Conservation (phyloP, 2,888 invertebrate genomes). For the Argyresthia albistria region DNA sequence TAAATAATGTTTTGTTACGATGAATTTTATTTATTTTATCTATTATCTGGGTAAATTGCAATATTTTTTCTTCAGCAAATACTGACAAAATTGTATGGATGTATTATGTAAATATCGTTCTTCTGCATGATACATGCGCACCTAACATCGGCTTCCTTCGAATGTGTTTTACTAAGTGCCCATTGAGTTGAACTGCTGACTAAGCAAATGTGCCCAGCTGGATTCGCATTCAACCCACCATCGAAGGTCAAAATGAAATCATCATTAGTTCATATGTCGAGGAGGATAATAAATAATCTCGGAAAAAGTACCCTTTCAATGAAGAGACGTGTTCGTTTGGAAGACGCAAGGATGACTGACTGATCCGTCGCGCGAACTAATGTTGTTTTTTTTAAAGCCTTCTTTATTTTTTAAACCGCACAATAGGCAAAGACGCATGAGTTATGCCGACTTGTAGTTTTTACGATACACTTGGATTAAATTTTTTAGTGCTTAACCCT, state of each 20-base stretch:
- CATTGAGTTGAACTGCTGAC: slow-evolving; percentile 4
- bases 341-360: slow-evolving; percentile 63
- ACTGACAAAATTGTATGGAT: no score
- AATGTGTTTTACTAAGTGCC: neutral
- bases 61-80: no score
- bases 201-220: slow-evolving; percentile 11
- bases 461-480: slow-evolving; percentile 61
- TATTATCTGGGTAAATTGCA: no score
- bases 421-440: slow-evolving; percentile 61
- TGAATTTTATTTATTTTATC: no score
- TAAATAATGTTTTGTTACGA: no score
- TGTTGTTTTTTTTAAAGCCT: slow-evolving; percentile 54
- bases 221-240: slow-evolving; percentile 6
- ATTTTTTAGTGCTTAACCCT: slow-evolving; percentile 37
- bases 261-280: slow-evolving; percentile 40
- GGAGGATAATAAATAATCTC: slow-evolving; percentile 28
- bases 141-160: neutral
- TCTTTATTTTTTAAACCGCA: slow-evolving; percentile 55
- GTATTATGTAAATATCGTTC: no score
- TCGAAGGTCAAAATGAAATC: slow-evolving; percentile 42
- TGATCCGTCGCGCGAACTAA: slow-evolving; percentile 63
- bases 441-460: slow-evolving; percentile 67
- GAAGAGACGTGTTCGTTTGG: slow-evolving; percentile 50
- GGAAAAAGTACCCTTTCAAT: slow-evolving; percentile 35
- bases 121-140: no score